Conservation (phyloP, 2,797 vertebrate species). For the Paguma larvata region DNA sequence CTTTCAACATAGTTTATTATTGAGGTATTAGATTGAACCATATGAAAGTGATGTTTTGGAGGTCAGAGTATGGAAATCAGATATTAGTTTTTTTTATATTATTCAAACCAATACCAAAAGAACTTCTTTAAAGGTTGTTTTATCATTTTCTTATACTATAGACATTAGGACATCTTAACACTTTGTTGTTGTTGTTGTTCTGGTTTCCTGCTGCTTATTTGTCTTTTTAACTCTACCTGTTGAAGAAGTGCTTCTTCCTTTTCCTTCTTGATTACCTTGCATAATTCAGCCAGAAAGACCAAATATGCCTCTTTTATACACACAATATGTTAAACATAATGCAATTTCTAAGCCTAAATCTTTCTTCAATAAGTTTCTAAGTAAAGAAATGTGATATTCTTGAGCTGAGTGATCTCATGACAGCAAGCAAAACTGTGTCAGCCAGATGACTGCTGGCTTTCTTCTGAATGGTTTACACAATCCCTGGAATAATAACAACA, state of each 20-base stretch:
- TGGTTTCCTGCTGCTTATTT: background rate
- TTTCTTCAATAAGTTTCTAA: constrained; percentile 53
- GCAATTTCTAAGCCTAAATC: background rate
- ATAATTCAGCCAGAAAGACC: constrained; percentile 44
- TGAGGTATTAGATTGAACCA: background rate
- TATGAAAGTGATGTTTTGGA: background rate
- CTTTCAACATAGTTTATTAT: constrained; percentile 15
- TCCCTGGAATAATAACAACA: constrained; percentile 75
- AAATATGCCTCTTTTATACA: background rate
- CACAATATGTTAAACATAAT: background rate
- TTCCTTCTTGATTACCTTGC: constrained; percentile 46
- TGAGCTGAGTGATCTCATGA: background rate
- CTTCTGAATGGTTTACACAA: constrained; percentile 61
- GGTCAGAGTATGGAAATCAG: background rate
- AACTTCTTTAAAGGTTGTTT: constrained; percentile 24
- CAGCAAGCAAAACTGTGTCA: constrained; percentile 21
- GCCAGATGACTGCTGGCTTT: constrained; percentile 65
- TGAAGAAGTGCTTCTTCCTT: background rate
- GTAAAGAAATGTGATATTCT: background rate
- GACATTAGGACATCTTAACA: background rate
- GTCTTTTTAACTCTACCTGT: constrained; percentile 24
- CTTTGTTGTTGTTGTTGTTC: background rate
- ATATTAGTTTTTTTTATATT: background rate
- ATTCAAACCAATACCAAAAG: background rate
- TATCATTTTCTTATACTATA: background rate